phyloP scores from a whole-genome alignment of 92 coral and sea anemone species.

The Bergia sp. region DNA sequence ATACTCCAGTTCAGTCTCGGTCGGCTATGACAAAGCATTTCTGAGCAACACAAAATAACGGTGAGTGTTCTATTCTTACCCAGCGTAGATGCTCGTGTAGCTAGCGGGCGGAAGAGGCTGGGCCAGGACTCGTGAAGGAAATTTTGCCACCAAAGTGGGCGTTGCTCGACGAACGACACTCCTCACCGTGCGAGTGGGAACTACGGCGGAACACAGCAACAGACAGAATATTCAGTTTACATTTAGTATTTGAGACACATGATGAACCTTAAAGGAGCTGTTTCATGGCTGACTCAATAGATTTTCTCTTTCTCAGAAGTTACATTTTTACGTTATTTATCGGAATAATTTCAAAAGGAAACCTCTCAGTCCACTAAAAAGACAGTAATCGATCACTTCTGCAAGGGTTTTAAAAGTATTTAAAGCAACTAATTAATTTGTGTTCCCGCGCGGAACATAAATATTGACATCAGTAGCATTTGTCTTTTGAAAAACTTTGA shows the following conservation, averaged over 20 bases:
- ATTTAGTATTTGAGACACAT: neutral
- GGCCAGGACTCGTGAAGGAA: slow-evolving; percentile 42
- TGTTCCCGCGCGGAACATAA: too few species aligned
- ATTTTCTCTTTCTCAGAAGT: too few species aligned
- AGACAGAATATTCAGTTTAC: neutral
- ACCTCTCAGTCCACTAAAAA: too few species aligned
- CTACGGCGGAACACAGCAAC: neutral
- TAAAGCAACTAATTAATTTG: too few species aligned
- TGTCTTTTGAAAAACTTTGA: too few species aligned
- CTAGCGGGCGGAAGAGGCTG: slow-evolving; percentile 39
- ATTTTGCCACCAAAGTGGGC: slow-evolving; percentile 34
- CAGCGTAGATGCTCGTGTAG: slow-evolving; percentile 38
- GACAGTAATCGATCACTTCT: too few species aligned
- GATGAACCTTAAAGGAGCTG: too few species aligned
- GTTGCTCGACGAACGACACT: slow-evolving; percentile 41
- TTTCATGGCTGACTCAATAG: too few species aligned
- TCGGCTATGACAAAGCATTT: neutral
- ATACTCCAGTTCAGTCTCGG: neutral
- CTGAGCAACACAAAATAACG: neutral
- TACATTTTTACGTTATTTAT: too few species aligned
- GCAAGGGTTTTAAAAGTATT: too few species aligned
- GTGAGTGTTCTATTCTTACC: slow-evolving; percentile 14
- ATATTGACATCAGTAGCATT: too few species aligned
- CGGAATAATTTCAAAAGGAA: too few species aligned
- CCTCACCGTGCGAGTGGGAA: slow-evolving; percentile 37